Conservation (phyloP, 2,888 invertebrate genomes). For the Drosophila algonquin region DNA sequence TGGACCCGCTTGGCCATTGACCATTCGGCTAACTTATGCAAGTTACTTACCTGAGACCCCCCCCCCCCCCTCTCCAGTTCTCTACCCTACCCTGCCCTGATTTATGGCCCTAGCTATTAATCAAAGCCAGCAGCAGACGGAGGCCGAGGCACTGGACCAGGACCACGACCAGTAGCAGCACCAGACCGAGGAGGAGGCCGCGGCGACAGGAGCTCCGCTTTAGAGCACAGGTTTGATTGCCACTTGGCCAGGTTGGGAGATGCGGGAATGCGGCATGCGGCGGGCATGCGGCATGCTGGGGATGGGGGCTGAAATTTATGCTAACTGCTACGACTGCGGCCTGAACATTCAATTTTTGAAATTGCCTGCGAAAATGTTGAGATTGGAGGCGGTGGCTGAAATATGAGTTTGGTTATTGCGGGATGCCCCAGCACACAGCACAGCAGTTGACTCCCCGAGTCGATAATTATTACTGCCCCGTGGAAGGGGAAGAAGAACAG, state of each 20-base stretch:
- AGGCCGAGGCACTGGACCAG: slow-evolving; percentile 8
- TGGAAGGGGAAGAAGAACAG: neutral
- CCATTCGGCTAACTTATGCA: slow-evolving; percentile 57
- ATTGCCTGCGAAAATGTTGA: slow-evolving; percentile 71
- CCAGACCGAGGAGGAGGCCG: neutral
- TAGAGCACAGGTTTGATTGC: slow-evolving; percentile 60
- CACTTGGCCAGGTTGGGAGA: slow-evolving; percentile 22
- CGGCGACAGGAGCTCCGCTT: neutral
- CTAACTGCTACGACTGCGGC: slow-evolving; percentile 48
- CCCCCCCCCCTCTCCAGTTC: neutral
- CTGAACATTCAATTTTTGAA: slow-evolving; percentile 72
- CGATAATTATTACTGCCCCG: slow-evolving; percentile 25
- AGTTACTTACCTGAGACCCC: slow-evolving; percentile 67
- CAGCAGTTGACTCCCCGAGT: neutral
- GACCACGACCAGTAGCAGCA: neutral
- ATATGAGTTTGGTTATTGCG: slow-evolving; percentile 47
- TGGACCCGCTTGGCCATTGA: slow-evolving; percentile 16
- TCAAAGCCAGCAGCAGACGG: slow-evolving; percentile 51
- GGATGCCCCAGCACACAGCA: neutral
- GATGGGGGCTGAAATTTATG: slow-evolving; percentile 52
- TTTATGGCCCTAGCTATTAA: slow-evolving; percentile 68
- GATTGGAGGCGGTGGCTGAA: slow-evolving; percentile 59
- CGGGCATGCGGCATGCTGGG: too few relatives aligned
- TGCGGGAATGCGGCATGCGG: neutral
- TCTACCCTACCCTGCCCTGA: slow-evolving; percentile 26